These are phyloP conservation scores for Bubalus kerabau DNA, from an alignment of 2,113 vertebrate genomes.

Conservation along the genomic window DNA sequence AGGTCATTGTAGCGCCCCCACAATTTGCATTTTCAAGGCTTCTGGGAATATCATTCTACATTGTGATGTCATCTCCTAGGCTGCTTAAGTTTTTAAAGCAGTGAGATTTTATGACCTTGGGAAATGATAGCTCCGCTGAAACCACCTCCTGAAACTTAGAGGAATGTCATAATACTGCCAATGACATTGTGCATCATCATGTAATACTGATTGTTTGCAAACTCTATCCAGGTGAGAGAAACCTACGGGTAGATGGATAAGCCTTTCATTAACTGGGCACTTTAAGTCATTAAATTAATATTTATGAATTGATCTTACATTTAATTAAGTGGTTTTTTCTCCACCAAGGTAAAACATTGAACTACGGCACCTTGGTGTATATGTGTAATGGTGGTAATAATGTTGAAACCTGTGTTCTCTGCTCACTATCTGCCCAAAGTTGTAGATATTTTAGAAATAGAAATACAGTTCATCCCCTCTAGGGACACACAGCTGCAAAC, in stretches of 20 bases:
- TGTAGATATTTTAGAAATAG: not conserved
- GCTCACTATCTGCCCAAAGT: not conserved
- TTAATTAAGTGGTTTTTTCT: not conserved
- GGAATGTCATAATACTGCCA: not conserved
- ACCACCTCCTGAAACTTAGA: not conserved
- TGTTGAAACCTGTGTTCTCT: not conserved
- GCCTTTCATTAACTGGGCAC: not conserved
- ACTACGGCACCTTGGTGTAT: not conserved
- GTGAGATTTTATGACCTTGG: slow-evolving; percentile 2
- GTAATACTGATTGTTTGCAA: not conserved
- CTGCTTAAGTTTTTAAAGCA: slow-evolving; percentile 30
- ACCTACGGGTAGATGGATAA: not conserved
- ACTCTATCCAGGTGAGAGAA: not conserved
- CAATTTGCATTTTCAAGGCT: slow-evolving; percentile 47
- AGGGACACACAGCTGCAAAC: not conserved
- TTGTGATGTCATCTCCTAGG: not conserved
- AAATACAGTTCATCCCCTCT: not conserved
- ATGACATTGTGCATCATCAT: not conserved
- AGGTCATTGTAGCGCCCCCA: not conserved
- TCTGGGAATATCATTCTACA: slow-evolving; percentile 13
- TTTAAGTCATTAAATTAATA: not conserved
- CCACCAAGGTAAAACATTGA: not conserved
- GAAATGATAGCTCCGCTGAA: slow-evolving; percentile 8
- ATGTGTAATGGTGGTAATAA: not conserved
- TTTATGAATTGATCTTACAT: not conserved